Evolutionary conservation across 2,888 invertebrate genomes (phyloP).

Genomic region (Agapostemon virescens): DNA sequence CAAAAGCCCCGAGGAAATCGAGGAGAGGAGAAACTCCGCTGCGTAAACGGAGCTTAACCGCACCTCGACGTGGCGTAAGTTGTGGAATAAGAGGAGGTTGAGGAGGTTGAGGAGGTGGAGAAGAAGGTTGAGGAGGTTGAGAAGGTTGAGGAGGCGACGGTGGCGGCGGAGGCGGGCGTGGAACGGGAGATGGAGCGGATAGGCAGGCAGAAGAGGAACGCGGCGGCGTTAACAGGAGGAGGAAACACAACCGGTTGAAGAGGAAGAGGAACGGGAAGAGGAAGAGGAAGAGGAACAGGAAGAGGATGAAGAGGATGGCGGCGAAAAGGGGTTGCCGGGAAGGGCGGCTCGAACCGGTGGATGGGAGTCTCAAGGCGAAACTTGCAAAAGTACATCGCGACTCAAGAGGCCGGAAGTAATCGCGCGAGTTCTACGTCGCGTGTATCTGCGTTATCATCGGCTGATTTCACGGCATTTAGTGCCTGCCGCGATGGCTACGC

Average conservation of each 20-base stretch:
- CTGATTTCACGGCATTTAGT: slow-evolving; percentile 73
- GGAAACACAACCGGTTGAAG: slow-evolving; percentile 2
- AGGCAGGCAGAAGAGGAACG: not conserved
- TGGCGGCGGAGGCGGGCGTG: not conserved
- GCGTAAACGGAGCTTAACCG: slow-evolving; percentile 77
- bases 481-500: slow-evolving; percentile 65
- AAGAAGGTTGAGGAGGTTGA: not conserved
- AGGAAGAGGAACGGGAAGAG: slow-evolving; percentile 12
- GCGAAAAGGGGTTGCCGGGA: slow-evolving; percentile 4
- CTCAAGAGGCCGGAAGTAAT: slow-evolving; percentile 80
- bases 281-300: not conserved
- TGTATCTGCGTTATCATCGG: slow-evolving; percentile 68
- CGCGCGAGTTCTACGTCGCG: slow-evolving; percentile 71
- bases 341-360: slow-evolving; percentile 18
- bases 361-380: slow-evolving; percentile 71
- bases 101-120: not conserved
- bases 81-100: slow-evolving; percentile 31
- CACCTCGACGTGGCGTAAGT: slow-evolving; percentile 53
- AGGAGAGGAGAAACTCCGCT: slow-evolving; percentile 72
- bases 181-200: no score
- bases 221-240: not conserved
- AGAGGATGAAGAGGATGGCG: not conserved
- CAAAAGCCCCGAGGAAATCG: slow-evolving; percentile 63
- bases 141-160: not conserved
- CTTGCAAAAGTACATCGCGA: slow-evolving; percentile 79